These are phyloP conservation scores for Barnardius zonarius DNA, from an alignment of 2,113 vertebrate species.

Conservation along the genomic window DNA sequence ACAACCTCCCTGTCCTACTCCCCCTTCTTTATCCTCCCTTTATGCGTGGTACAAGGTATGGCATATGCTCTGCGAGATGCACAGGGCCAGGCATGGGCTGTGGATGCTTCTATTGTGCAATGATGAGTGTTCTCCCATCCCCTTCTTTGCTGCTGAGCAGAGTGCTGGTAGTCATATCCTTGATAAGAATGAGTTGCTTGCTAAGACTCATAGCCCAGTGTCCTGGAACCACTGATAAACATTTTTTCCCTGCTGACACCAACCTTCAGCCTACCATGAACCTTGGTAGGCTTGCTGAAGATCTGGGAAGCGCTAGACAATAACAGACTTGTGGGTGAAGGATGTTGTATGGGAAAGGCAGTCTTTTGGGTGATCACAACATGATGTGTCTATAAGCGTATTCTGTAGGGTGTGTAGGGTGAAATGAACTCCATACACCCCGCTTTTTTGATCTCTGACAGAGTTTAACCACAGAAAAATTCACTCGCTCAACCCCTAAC, in stretches of 20 bases:
- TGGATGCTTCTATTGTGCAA: not conserved
- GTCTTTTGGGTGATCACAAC: not conserved
- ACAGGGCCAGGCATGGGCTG: not conserved
- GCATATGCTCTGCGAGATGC: not conserved
- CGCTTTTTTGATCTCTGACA: not conserved
- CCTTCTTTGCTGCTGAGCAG: not conserved
- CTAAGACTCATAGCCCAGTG: not conserved
- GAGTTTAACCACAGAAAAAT: not conserved
- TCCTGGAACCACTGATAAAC: not conserved
- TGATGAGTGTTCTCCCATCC: not conserved
- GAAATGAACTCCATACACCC: not conserved
- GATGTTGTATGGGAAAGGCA: not conserved
- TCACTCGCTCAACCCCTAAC: not conserved
- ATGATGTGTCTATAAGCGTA: not conserved
- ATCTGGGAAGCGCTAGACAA: not conserved
- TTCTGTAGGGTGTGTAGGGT: not conserved
- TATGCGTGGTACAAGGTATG: not conserved
- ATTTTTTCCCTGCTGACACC: not conserved
- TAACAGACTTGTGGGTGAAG: not conserved
- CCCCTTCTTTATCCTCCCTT: not conserved
- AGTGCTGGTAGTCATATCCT: not conserved
- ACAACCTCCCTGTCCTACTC: not conserved
- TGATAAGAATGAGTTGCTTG: not conserved
- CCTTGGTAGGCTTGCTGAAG: not conserved
- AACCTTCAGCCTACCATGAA: not conserved